phyloP scores from a whole-genome alignment of 1,140 invertebrate genomes.

The Homarus americanus region DNA sequence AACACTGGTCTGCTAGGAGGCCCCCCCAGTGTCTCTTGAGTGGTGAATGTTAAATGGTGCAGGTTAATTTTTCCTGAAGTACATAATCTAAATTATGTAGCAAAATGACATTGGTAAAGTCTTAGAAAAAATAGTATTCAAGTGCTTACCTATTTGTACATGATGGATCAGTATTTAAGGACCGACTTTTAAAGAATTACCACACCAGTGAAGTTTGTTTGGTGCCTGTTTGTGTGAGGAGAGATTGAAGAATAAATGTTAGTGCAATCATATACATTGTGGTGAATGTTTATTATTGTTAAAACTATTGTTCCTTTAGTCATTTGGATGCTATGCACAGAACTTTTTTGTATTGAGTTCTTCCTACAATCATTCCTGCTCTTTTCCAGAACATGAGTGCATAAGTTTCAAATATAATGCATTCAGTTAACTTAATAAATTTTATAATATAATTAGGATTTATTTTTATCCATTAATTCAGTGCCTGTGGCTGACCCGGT shows the following conservation, averaged over 20 bases:
- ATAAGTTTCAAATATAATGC: constrained; percentile 46
- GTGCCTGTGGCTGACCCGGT: too few relatives aligned
- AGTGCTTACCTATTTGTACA: background rate
- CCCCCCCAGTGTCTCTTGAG: background rate
- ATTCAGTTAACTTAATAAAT: constrained; percentile 52
- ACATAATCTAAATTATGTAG: background rate
- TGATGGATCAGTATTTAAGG: background rate
- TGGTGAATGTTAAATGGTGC: background rate
- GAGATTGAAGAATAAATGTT: background rate
- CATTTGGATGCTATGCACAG: background rate
- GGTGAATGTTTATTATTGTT: constrained; percentile 21
- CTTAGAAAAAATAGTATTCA: background rate
- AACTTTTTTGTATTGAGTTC: background rate
- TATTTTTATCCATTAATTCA: too few relatives aligned
- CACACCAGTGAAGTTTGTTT: background rate
- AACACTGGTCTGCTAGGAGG: background rate
- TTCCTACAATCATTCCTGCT: constrained; percentile 29
- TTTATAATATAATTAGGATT: constrained; percentile 17
- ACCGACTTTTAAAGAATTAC: background rate
- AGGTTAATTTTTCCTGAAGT: background rate
- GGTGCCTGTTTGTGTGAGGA: constrained; percentile 6
- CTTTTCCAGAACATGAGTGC: constrained; percentile 23
- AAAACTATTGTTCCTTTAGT: background rate
- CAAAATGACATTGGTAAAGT: background rate
- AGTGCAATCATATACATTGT: background rate